phyloP scores from a whole-genome alignment of 2,797 vertebrate species.

The Coranthus polyacanthus region DNA sequence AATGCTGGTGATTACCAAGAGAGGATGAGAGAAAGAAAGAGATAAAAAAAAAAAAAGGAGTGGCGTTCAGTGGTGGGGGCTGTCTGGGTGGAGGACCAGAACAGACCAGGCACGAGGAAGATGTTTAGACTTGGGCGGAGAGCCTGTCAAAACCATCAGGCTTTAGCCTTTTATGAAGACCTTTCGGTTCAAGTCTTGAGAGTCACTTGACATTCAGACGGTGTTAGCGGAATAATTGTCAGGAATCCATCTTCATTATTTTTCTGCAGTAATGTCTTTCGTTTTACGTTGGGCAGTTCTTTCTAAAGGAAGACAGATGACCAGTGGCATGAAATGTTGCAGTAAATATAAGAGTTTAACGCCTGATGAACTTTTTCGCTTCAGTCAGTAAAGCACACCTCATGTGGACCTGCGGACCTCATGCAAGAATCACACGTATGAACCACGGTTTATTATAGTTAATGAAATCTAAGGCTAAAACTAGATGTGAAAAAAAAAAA shows the following conservation, averaged over 20 bases:
- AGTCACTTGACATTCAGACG: conserved; percentile 67
- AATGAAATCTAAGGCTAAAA: too few species aligned
- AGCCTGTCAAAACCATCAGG: conserved; percentile 72
- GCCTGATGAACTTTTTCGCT: neutral
- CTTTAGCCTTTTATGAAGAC: conserved; percentile 68
- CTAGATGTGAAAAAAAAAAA: too few species aligned
- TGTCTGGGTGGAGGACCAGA: conserved; percentile 58
- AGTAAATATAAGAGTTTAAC: conserved; percentile 2
- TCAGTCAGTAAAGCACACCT: neutral
- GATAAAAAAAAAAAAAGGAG: conserved; percentile 18
- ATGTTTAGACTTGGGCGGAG: conserved; percentile 68
- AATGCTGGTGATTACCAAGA: conserved; percentile 25
- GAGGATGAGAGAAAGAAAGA: conserved; percentile 26
- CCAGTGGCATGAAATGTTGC: neutral
- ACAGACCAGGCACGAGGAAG: conserved; percentile 70
- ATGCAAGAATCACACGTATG: too few species aligned
- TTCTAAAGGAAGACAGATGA: conserved; percentile 2
- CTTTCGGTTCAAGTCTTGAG: conserved; percentile 57
- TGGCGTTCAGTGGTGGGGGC: conserved; percentile 34
- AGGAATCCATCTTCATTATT: conserved; percentile 55
- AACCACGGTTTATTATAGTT: too few species aligned
- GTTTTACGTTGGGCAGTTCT: conserved; percentile 8
- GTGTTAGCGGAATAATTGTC: conserved; percentile 55
- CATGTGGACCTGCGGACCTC: too few species aligned
- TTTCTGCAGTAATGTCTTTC: conserved; percentile 28